Base-by-base conservation (phyloP, 2,888 invertebrate species). In the Andricus curvator region DNA sequence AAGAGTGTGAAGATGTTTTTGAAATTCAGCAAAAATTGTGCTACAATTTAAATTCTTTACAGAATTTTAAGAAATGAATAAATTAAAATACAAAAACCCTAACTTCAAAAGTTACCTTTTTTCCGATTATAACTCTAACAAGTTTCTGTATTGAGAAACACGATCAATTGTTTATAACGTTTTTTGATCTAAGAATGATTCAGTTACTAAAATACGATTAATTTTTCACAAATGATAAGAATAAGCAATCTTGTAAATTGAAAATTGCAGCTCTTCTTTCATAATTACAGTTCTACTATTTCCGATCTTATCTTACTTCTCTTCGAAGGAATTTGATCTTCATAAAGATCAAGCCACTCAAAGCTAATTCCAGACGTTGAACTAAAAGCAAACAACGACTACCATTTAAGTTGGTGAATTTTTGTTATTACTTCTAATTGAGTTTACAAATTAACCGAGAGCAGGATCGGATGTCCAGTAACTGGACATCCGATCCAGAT, bases 281-380 rank as follows among this genome's bases (percentile, higher is more conserved):
- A 56, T 56, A 56, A 56, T n/a, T n/a, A 20, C 9, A n/a, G 2
- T n/a, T 56, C 5, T 20, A 56, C 3, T n/a, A n/a, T 56, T 56
- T 56, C n/a, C 56, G 56, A 56, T 56, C n/a, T n/a, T 56, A 56
- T 56, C 56, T n/a, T 9, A n/a, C n/a, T n/a, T 56, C n/a, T 56
- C 56, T n/a, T 56, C 8, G n/a, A 56, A 56, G 56, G 56, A 56
- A 56, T 56, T 56, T 56, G 56, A 56, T 56, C 56, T n/a, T n/a
- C 51, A n/a, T 20, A 20, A 20, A 20, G 56, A n/a, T 56, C 9
- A 56, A 56, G 9, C 56, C n/a, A 56, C 56, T 56, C 56, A 9
- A 56, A n/a, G 9, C 56, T 20, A 9, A 56, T 56, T 56, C n/a
- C 8, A 56, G n/a, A n/a, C n/a, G n/a, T 2, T n/a, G 5, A 56